These are phyloP conservation scores for Stichodactyla mertensii DNA, from an alignment of 64 coral and sea anemone species.

Conservation along the genomic window DNA sequence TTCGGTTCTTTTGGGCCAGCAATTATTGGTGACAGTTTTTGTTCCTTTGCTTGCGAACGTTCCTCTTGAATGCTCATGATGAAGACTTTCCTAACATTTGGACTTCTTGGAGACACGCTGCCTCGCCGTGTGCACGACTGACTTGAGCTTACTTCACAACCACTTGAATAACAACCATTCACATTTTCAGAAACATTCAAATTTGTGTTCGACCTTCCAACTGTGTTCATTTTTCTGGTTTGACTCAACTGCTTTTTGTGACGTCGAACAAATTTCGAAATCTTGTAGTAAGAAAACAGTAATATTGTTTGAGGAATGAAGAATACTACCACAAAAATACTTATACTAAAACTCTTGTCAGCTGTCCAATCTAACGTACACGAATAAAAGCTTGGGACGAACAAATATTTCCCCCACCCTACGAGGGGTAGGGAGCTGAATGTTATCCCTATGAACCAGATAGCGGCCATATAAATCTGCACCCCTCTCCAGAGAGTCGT, in stretches of 20 bases:
- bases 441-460: slow-evolving; percentile 38
- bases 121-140: neutral
- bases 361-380: slow-evolving; percentile 59
- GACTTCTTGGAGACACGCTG: neutral
- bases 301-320: slow-evolving; percentile 54
- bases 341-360: slow-evolving; percentile 33
- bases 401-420: slow-evolving; percentile 58
- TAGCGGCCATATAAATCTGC: slow-evolving; percentile 25
- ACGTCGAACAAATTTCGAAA: slow-evolving; percentile 53
- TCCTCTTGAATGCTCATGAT: slow-evolving; percentile 3
- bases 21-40: neutral
- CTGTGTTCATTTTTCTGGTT: slow-evolving; percentile 15
- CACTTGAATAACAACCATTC: neutral
- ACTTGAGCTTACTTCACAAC: neutral
- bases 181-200: neutral
- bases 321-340: slow-evolving; percentile 46
- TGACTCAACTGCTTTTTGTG: slow-evolving; percentile 58
- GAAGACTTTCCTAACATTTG: slow-evolving; percentile 1
- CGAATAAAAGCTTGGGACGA: slow-evolving; percentile 27
- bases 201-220: neutral
- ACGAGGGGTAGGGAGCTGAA: slow-evolving; percentile 48
- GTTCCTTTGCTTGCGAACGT: neutral
- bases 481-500: slow-evolving; percentile 51
- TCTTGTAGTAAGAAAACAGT: slow-evolving; percentile 50
- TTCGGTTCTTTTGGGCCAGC: neutral